phyloP scores from a whole-genome alignment of 2,888 invertebrate species.

The Catocala fraxini region DNA sequence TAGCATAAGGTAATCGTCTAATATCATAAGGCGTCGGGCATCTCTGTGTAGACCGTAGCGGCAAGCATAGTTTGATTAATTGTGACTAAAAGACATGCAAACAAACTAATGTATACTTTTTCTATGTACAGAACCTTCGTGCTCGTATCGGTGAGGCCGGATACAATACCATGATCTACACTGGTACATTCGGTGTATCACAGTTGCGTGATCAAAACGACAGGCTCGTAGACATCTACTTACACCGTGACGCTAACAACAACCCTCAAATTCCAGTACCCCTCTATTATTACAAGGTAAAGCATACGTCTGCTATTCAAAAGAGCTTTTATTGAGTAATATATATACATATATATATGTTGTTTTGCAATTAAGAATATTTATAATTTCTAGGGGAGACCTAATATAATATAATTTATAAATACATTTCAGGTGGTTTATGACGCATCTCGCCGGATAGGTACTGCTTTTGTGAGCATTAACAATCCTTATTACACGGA shows the following conservation, averaged over 20 bases:
- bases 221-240: constrained; percentile 73
- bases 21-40: too few species aligned
- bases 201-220: constrained; percentile 78
- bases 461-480: constrained; percentile 88
- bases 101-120: not conserved
- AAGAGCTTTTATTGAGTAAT: too few species aligned
- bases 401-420: not conserved
- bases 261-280: constrained; percentile 76
- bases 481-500: constrained; percentile 88
- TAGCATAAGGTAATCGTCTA: too few species aligned
- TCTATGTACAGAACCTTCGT: constrained; percentile 14
- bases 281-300: constrained; percentile 78
- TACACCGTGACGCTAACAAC: constrained; percentile 69
- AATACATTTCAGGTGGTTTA: constrained; percentile 80
- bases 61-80: too few species aligned
- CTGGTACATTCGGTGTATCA: constrained; percentile 88
- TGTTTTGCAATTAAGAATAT: too few species aligned
- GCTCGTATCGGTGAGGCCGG: constrained; percentile 62
- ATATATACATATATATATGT: too few species aligned
- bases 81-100: too few species aligned
- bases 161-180: constrained; percentile 82
- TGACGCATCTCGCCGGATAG: constrained; percentile 79
- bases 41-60: too few species aligned
- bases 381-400: too few species aligned
- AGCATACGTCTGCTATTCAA: too few species aligned